Evolutionary conservation across 2,113 vertebrate species (phyloP), one percentile per base, ranked within the genome.

Genomic region (Lamprologus callipterus): DNA sequence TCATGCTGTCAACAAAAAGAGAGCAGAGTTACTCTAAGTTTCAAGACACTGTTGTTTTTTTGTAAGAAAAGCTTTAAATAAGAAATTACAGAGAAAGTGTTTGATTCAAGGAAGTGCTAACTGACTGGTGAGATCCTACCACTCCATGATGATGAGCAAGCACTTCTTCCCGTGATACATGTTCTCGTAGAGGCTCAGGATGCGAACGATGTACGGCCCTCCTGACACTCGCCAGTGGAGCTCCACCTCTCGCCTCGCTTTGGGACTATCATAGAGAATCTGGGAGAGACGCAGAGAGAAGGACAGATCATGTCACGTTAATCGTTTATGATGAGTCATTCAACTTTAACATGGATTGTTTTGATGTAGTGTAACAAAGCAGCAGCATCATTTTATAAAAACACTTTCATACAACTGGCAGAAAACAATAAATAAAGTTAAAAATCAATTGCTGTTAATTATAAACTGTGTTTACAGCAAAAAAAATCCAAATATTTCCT

Each of bases 91-190:
- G 68, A 26, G 21, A 40, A 78, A 55, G 17, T 14, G 51, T 33
- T 16, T n/a, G 9, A n/a, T 13, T n/a, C 80, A 12, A 47, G 33
- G 2, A 49, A 40, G 78, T 47, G 53, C 55, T 40, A 60, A 63
- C 21, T 21, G 16, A 12, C 8, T 6, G 9, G 11, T 63, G 2
- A 17, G 21, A 28, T 40, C 95, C 93, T 60, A 99, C 99, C 98
- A 99, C 95, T 99, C 99, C 99, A 99, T 99, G 95, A 99, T 92
- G 84, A 99, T 98, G 90, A 99, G 98, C 83, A 99, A 97, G 70
- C 99, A 99, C 85, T 98, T 98, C 94, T 98, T 99, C 37, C 97
- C 97, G 2, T 97, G 97, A 79, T 99, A 97, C 97, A 99, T 98
- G 92, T 99, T 99, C 94, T 99, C 99, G 16, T 99, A 99, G 42